phyloP scores from a whole-genome alignment of 2,888 invertebrate genomes.

The Prosopocoilus inquinatus region DNA sequence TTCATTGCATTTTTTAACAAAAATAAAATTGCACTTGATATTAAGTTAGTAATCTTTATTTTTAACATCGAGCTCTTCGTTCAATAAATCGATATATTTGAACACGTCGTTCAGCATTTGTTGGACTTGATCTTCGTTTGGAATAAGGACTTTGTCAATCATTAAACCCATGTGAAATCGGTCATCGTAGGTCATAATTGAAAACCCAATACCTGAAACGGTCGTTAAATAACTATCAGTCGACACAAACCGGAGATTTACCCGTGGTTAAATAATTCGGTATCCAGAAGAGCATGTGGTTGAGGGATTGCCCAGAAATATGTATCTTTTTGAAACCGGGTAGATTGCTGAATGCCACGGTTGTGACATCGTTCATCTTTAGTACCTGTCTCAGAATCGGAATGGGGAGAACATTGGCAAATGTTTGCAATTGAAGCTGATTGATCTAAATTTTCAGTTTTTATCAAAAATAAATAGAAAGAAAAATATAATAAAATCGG shows the following conservation, averaged over 20 bases:
- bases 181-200: conserved; percentile 9
- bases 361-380: conserved; percentile 3
- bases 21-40: no score
- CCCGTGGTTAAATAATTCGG: conserved; percentile 9
- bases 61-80: background rate
- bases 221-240: background rate
- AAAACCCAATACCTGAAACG: conserved; percentile 10
- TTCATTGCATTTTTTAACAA: no score
- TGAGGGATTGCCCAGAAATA: conserved; percentile 1
- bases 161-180: conserved; percentile 11
- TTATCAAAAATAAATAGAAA: background rate
- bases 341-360: conserved; percentile 8
- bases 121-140: conserved; percentile 5
- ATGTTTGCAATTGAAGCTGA: conserved; percentile 6
- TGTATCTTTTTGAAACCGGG: conserved; percentile 9
- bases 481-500: background rate
- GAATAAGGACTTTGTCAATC: conserved; percentile 2
- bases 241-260: background rate
- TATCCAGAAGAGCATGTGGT: conserved; percentile 9
- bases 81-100: conserved; percentile 4
- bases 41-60: no score
- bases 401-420: conserved; percentile 4
- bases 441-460: conserved; percentile 2
- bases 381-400: conserved; percentile 1
- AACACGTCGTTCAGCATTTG: conserved; percentile 5